Conservation (phyloP, 2,888 invertebrate genomes). For the Calliscelio sp. region DNA sequence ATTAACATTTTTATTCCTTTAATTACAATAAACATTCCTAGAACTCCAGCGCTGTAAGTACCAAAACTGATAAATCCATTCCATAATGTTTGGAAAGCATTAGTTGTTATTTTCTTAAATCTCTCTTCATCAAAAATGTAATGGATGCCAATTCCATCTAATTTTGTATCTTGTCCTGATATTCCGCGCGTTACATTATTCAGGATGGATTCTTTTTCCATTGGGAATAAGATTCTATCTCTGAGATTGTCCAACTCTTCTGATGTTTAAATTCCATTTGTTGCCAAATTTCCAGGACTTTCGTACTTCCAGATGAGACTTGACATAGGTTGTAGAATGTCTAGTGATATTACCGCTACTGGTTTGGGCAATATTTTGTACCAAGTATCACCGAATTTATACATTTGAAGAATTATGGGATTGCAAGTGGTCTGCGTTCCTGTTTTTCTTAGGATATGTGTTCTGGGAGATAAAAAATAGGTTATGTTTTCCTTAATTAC, state of each 20-base stretch:
- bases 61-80: conserved; percentile 46
- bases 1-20: no score
- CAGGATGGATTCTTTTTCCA: conserved; percentile 1
- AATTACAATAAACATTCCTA: conserved; percentile 29
- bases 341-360: conserved; percentile 9
- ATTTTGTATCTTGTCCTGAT: background rate
- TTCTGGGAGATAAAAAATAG: conserved; percentile 73
- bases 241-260: conserved; percentile 3
- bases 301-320: background rate
- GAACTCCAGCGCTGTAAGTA: conserved; percentile 47
- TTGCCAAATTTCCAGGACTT: background rate
- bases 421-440: conserved; percentile 67
- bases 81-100: conserved; percentile 24
- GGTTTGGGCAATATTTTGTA: conserved; percentile 8
- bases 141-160: conserved; percentile 14
- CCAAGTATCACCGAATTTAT: conserved; percentile 47
- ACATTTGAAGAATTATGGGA: conserved; percentile 68
- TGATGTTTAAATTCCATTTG: conserved; percentile 4
- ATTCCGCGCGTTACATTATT: background rate
- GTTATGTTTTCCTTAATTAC: conserved; percentile 20
- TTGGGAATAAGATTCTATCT: conserved; percentile 15
- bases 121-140: conserved; percentile 33
- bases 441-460: conserved; percentile 65
- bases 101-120: background rate
- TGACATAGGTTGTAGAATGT: conserved; percentile 3